Evolutionary conservation across 1,140 invertebrate genomes (phyloP), one percentile per base, ranked within the genome.

Genomic region (Tetragnatha versicolor): DNA sequence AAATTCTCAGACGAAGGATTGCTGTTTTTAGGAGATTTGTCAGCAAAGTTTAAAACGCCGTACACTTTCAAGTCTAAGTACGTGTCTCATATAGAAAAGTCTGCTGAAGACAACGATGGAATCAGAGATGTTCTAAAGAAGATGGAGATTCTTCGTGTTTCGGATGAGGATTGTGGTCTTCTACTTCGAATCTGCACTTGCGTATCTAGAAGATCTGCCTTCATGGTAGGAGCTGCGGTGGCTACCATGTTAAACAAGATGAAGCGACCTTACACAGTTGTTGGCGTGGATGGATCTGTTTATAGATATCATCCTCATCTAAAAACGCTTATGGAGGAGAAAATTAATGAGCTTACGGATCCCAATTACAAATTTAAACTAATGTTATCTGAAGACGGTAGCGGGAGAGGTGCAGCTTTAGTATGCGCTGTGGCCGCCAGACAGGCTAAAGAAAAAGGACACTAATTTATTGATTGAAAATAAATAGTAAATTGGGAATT

Each of bases 251-350:
- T 90, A 20, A 88, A 90, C 81, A 82, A 93, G 87, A 97, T 98
- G 89, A 88, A 90, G 20, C 91, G 96, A 82, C 90, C 92, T 3
- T 90, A 91, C 76, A 93, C 98, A 2, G 98, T 96, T 0, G 93
- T 99, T 17, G 98, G 95, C 49, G 94, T 99, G 79, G 98, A 99
- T 87, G 98, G 98, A n/a, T 98, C 97, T 29, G 94, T 99, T 0
- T 99, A 99, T 86, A 90, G 97, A 82, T 99, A 93, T 89, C 98
- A 99, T 87, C 97, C 98, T 1, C 92, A 97, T 85, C 99, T 99
- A 88, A 95, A 97, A 85, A 90, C 94, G 86, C 90, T 98, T 73
- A 97, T 99, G 94, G 91, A 92, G 73, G 91, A 95, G 76, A 95
- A 95, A 86, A 97, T 98, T 83, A 86, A 88, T 22, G 89, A 95